Conservation (phyloP, 2,888 invertebrate species). For the Pachliopta kotzebuea region DNA sequence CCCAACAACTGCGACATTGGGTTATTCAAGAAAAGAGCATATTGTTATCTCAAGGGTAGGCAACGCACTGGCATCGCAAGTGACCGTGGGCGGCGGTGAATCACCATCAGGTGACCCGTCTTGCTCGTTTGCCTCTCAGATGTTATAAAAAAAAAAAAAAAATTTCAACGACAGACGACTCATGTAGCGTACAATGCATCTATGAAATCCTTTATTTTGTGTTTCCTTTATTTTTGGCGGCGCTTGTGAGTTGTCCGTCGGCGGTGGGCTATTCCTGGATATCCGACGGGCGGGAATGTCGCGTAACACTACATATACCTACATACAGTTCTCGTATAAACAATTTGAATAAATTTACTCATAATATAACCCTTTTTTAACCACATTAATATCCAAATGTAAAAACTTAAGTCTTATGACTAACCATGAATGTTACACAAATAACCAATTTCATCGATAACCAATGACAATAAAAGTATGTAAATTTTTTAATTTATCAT, state of each 20-base stretch:
- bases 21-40: too few relatives aligned
- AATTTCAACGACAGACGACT: slow-evolving; percentile 24
- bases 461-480: too few relatives aligned
- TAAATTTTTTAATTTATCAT: too few relatives aligned
- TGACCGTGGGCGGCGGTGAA: too few relatives aligned
- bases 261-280: slow-evolving; percentile 37
- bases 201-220: slow-evolving; percentile 27
- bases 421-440: too few relatives aligned
- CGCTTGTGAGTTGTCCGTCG: slow-evolving; percentile 37
- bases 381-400: neutral
- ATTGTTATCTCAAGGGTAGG: too few relatives aligned
- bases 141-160: too few relatives aligned
- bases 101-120: too few relatives aligned
- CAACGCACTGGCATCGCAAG: too few relatives aligned
- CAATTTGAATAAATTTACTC: neutral
- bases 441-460: too few relatives aligned
- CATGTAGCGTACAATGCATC: slow-evolving; percentile 32
- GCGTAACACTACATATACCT: slow-evolving; percentile 10
- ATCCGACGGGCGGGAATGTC: slow-evolving; percentile 39
- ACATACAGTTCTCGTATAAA: neutral
- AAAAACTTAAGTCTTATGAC: neutral
- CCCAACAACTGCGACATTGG: too few relatives aligned
- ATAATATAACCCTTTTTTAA: neutral
- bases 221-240: slow-evolving; percentile 33
- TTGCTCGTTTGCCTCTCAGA: too few relatives aligned